Evolutionary conservation across 2,113 vertebrate genomes (phyloP), one percentile per base, ranked within the genome.

Genomic region (Aleadryas rufinucha): DNA sequence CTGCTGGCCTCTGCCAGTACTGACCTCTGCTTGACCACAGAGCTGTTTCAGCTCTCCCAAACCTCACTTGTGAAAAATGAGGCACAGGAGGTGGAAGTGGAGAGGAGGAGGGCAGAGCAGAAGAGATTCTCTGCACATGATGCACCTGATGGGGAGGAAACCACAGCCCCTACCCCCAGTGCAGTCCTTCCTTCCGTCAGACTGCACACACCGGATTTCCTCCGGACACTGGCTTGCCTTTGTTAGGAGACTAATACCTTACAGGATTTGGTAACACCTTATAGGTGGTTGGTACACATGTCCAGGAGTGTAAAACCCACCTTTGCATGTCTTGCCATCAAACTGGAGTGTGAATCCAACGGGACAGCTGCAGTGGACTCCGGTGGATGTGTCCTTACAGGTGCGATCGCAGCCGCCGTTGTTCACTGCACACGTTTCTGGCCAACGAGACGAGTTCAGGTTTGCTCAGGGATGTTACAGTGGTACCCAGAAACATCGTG

Each of bases 371-470:
- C 99, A 99, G 97, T 99, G 99, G 66, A 99, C 99, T 3, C 99
- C 99, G 0, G 99, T 99, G 2, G 99, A 99, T 27, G 99, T 99
- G 95, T 99, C 99, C 91, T 99, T 99, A 84, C 99, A 99, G 15
- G 99, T 99, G 65, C 99, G 99, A 96, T 99, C 99, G 30, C 99
- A 99, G 88, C 99, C 99, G 1, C 99, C 99, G 6, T 99, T 99
- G 96, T 99, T 99, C 66, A 99, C 98, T 0, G 99, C 99, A 81
- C 99, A 99, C 0, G 99, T 99, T 97, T 99, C 99, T 99, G 98
- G 90, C 95, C 97, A 91, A 84, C 10, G 69, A 94, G 74, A 93
- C 28, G 61, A 84, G 92, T 45, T 54, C 35, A 70, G 49, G 60
- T 89, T 84, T 87, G 77, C 89, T 89, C 66, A 47, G 42, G 39